Percentiles rank a stretch among this genome's conserved stretches.
phyloP scores from a whole-genome alignment of 2,797 vertebrate genomes.

The Bryconaethiops microstoma region DNA sequence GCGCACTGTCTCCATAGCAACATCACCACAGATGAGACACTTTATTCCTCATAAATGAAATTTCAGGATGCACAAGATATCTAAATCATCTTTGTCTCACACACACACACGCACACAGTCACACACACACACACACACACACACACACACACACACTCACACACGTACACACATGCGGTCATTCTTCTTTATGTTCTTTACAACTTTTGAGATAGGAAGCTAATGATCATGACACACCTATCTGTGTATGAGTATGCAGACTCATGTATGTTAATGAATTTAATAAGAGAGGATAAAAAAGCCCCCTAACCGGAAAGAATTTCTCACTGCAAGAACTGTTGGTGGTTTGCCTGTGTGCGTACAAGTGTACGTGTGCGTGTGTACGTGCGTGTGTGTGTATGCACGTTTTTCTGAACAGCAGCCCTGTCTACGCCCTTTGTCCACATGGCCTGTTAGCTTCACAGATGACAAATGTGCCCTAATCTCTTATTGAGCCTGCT shows the following conservation, averaged over 20 bases:
- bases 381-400: not conserved
- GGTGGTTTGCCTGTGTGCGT: not conserved
- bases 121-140: not conserved
- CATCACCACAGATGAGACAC: conserved; percentile 35
- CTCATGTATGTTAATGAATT: not conserved
- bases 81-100: not conserved
- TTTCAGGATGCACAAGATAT: conserved; percentile 24
- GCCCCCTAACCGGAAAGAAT: not conserved
- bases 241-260: not conserved
- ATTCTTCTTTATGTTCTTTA: not conserved
- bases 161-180: not conserved
- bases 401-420: conserved; percentile 12
- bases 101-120: not conserved
- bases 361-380: conserved; percentile 1
- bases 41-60: conserved; percentile 36
- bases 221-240: not conserved
- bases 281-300: not conserved
- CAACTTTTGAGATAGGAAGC: not conserved
- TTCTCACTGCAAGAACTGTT: not conserved
- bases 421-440: conserved; percentile 36
- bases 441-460: conserved; percentile 44
- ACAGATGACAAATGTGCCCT: conserved; percentile 54
- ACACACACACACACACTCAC: not conserved
- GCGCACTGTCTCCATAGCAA: conserved; percentile 53
- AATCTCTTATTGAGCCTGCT: conserved; percentile 53